Evolutionary conservation across 2,888 invertebrate species (phyloP).

Genomic region (Abrostola triplasia): DNA sequence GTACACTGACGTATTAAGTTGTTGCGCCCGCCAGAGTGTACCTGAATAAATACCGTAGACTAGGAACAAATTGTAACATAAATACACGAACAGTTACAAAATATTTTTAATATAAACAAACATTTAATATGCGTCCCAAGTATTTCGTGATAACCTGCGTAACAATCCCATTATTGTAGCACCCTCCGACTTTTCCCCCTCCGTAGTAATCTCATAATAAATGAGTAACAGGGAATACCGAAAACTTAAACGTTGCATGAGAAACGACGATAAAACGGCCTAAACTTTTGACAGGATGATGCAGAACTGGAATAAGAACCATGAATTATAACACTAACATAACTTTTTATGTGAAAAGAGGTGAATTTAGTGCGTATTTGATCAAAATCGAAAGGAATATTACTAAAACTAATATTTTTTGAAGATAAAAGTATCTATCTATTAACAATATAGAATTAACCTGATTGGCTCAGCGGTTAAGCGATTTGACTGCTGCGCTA

Average conservation of each 20-base stretch:
- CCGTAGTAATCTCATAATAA: constrained; percentile 59
- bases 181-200: constrained; percentile 56
- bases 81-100: background rate
- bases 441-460: too few species aligned
- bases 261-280: constrained; percentile 28
- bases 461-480: too few species aligned
- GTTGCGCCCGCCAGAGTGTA: too few species aligned
- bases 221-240: constrained; percentile 71
- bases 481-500: too few species aligned
- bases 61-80: too few species aligned
- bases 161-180: constrained; percentile 45
- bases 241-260: constrained; percentile 59
- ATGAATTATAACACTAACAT: constrained; percentile 22
- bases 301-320: background rate
- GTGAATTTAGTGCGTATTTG: too few species aligned
- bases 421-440: too few species aligned
- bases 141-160: constrained; percentile 14
- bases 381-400: too few species aligned
- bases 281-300: background rate
- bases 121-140: constrained; percentile 13
- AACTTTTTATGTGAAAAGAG: background rate
- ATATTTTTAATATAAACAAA: background rate
- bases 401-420: too few species aligned
- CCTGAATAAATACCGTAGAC: too few species aligned
- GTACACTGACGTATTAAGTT: too few species aligned